These are phyloP conservation scores for Brachyalestes nurse DNA, from an alignment of 2,797 vertebrate genomes.

Conservation along the genomic window DNA sequence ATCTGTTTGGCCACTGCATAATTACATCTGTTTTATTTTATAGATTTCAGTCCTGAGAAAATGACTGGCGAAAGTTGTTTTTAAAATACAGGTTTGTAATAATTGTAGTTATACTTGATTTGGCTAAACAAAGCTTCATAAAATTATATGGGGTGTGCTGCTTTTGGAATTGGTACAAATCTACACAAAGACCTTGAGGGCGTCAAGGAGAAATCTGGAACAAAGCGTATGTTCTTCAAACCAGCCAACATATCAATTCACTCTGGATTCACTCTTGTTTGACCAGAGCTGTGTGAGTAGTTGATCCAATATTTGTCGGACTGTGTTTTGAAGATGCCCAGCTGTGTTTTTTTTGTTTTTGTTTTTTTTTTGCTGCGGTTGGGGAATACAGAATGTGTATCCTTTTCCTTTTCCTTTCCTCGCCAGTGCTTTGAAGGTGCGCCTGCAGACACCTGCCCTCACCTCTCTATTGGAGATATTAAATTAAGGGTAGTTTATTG, in stretches of 20 bases:
- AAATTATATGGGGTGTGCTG: no score
- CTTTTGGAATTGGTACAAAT: no score
- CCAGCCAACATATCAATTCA: conserved; percentile 11
- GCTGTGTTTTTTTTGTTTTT: not conserved
- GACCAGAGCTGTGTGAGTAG: conserved; percentile 39
- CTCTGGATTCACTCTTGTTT: conserved; percentile 27
- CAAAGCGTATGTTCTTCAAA: no score
- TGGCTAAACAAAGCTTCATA: no score
- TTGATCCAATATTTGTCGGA: conserved; percentile 43
- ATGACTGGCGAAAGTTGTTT: no score
- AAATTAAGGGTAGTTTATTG: conserved; percentile 31
- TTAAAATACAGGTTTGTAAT: no score
- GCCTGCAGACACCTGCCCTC: not conserved
- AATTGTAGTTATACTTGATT: no score
- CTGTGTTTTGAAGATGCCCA: conserved; percentile 33
- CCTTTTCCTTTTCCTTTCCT: conserved; percentile 1
- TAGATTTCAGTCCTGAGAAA: no score
- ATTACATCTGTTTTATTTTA: no score
- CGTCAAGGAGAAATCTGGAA: no score
- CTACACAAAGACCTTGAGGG: no score
- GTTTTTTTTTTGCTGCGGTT: not conserved
- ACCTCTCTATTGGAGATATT: conserved; percentile 14
- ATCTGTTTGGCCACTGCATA: no score
- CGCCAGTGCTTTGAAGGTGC: conserved; percentile 8
- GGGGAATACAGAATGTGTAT: conserved; percentile 12